A percentile compares a stretch with the other conserved stretches of the same genome.
Conservation (phyloP, 2,113 vertebrate species). For the Reinhardtius hippoglossoides region DNA sequence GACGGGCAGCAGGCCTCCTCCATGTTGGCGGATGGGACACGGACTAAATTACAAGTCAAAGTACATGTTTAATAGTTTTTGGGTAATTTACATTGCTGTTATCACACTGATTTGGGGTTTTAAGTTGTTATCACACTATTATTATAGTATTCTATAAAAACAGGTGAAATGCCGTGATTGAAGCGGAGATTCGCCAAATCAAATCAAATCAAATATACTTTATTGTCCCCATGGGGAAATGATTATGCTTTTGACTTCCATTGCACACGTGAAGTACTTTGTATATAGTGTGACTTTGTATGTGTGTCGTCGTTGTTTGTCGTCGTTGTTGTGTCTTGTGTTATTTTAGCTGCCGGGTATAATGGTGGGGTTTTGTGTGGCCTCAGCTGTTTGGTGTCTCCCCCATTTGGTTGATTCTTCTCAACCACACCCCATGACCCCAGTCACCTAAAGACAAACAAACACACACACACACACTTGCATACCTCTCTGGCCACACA, state of each 20-base stretch:
- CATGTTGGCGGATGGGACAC: not conserved
- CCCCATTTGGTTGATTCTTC: conserved; percentile 66
- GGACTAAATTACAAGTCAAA: too few species aligned
- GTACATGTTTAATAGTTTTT: too few species aligned
- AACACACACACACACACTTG: conserved; percentile 36
- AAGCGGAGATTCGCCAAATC: too few species aligned
- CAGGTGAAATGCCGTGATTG: too few species aligned
- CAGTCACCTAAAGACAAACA: conserved; percentile 18
- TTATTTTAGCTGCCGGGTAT: conserved; percentile 51
- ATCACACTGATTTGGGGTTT: too few species aligned
- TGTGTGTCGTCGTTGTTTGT: not conserved
- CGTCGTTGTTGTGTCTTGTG: conserved; percentile 11
- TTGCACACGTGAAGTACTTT: not conserved
- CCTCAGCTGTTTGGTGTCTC: conserved; percentile 66
- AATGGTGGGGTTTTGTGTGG: conserved; percentile 23
- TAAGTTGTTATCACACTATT: too few species aligned
- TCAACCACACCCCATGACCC: conserved; percentile 6
- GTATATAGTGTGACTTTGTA: not conserved
- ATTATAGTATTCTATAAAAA: too few species aligned
- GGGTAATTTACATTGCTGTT: too few species aligned
- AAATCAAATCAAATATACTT: too few species aligned
- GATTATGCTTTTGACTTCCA: not conserved
- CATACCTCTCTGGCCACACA: conserved; percentile 42
- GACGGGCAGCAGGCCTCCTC: not conserved
- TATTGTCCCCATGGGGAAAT: too few species aligned